These are phyloP conservation scores for Drosophila varians DNA, from an alignment of 1,140 invertebrate species.

Conservation along the genomic window DNA sequence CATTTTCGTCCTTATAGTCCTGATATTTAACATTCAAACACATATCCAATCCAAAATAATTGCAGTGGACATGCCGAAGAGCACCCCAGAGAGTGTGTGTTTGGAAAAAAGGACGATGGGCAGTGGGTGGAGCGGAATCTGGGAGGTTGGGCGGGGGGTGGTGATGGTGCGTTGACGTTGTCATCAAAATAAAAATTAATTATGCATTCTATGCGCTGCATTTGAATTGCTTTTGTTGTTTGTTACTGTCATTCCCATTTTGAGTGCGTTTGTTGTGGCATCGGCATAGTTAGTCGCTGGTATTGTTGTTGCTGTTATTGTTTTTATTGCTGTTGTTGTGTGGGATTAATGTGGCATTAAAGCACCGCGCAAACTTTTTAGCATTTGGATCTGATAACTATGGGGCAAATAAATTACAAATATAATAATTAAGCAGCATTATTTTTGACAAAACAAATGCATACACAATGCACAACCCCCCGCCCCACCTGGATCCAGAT, in stretches of 20 bases:
- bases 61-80: constrained; percentile 32
- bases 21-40: not conserved
- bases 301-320: constrained; percentile 18
- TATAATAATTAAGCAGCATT: constrained; percentile 82
- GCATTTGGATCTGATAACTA: constrained; percentile 73
- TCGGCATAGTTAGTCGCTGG: constrained; percentile 15
- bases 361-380: constrained; percentile 64
- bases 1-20: not conserved
- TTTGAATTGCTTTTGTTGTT: constrained; percentile 81
- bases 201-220: constrained; percentile 83
- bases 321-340: constrained; percentile 43
- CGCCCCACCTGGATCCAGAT: not conserved
- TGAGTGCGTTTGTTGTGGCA: constrained; percentile 57
- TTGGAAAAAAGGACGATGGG: not conserved
- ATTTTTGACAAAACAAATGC: constrained; percentile 79
- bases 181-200: constrained; percentile 84
- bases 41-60: constrained; percentile 33
- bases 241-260: constrained; percentile 74
- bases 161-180: constrained; percentile 74
- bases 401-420: constrained; percentile 78
- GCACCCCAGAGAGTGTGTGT: constrained; percentile 25
- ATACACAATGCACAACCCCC: not conserved
- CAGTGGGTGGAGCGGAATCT: not conserved
- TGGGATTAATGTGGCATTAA: constrained; percentile 76
- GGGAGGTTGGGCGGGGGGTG: constrained; percentile 15